Evolutionary conservation across 2,113 vertebrate genomes (phyloP), one percentile per base, ranked within the genome.

Genomic region (Malurus elegans): DNA sequence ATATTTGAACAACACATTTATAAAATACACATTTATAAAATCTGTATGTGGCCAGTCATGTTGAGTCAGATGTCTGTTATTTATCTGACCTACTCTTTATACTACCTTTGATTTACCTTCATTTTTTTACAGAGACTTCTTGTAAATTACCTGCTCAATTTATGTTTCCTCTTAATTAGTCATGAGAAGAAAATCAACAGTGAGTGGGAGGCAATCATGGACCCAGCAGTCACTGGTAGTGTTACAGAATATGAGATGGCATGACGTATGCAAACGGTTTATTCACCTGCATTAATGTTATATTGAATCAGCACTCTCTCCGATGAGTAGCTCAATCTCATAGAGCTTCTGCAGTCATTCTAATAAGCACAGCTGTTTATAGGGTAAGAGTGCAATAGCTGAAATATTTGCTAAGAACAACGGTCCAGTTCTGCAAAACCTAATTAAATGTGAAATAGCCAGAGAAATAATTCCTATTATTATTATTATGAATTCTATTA

Each of bases 301-400:
- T 6, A 84, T 13, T 95, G 81, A 95, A 56, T 94, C 94, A 95
- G 72, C 75, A 73, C 47, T 86, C 42, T 71, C 89, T 42, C 71
- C 94, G 54, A 73, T 78, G 42, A 86, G n/a, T 48, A 79, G 32
- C 18, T 85, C 54, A 94, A 93, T 75, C n/a, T 88, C 80, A 82
- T 2, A 69, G 32, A 42, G 76, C 21, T 90, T 78, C 23, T 32
- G 40, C 21, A 62, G 31, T 51, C 56, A 67, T 62, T 65, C 53
- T 90, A 60, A 45, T 4, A 67, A 36, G 44, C 31, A 61, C 7
- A 44, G 31, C 20, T 79, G 14, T 64, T 87, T 73, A 45, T 15
- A 57, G n/a, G 12, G 21, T 42, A 51, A 51, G 42, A 58, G 32
- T 32, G 21, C 32, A 62, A 62, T 13, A 79, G 32, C 32, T 62